These are phyloP conservation scores for Gobionotothen gibberifrons DNA, from an alignment of 2,797 vertebrate species.

Conservation along the genomic window DNA sequence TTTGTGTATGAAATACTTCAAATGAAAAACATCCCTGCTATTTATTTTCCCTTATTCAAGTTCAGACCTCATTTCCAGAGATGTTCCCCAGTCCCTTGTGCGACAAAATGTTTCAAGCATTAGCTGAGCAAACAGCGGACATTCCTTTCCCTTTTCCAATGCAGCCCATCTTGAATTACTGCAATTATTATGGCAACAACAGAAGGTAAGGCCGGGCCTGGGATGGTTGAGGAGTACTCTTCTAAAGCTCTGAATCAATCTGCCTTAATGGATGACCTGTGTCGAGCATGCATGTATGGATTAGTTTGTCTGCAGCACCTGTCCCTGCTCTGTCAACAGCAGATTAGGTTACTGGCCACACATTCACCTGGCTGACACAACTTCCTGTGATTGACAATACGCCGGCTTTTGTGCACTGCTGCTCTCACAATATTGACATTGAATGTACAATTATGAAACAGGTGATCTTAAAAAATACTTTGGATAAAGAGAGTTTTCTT, in stretches of 20 bases:
- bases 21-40: slow-evolving; percentile 29
- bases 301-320: slow-evolving; percentile 83
- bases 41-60: slow-evolving; percentile 43
- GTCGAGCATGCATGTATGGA: slow-evolving; percentile 77
- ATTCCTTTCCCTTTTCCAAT: slow-evolving; percentile 76
- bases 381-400: slow-evolving; percentile 75
- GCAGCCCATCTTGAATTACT: slow-evolving; percentile 72
- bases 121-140: slow-evolving; percentile 69
- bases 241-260: slow-evolving; percentile 78
- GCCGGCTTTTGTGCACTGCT: slow-evolving; percentile 29
- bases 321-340: slow-evolving; percentile 85
- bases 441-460: slow-evolving; percentile 20
- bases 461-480: slow-evolving; percentile 11
- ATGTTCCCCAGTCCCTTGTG: slow-evolving; percentile 42
- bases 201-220: slow-evolving; percentile 60
- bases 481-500: not conserved
- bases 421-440: slow-evolving; percentile 2
- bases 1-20: slow-evolving; percentile 25
- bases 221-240: slow-evolving; percentile 66
- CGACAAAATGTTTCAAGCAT: slow-evolving; percentile 78
- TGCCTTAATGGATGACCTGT: slow-evolving; percentile 80
- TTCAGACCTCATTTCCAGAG: slow-evolving; percentile 57
- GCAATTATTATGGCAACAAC: slow-evolving; percentile 80
- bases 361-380: slow-evolving; percentile 71
- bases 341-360: slow-evolving; percentile 78